These are phyloP conservation scores for Dolomedes plantarius DNA, from an alignment of 2,888 invertebrate genomes.

Conservation along the genomic window DNA sequence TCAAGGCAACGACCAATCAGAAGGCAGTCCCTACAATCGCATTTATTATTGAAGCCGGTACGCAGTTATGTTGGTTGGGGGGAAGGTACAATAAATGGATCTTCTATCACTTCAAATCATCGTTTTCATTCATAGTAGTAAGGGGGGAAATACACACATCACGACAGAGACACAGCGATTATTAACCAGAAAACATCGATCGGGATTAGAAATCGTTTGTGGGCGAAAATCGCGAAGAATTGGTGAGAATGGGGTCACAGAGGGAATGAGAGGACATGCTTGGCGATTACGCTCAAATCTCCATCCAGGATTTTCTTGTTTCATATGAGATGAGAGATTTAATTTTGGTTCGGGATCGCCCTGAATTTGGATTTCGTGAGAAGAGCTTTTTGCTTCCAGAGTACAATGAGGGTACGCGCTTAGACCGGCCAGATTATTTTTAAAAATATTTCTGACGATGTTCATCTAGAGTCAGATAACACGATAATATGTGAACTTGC, in stretches of 20 bases:
- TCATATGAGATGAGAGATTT: background rate
- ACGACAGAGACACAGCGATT: slow-evolving; percentile 44
- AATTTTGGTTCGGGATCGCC: slow-evolving; percentile 1
- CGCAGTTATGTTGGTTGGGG: slow-evolving; percentile 35
- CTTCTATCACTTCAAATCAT: slow-evolving; percentile 68
- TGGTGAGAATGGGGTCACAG: slow-evolving; percentile 59
- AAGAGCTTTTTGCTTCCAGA: slow-evolving; percentile 29
- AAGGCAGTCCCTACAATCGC: slow-evolving; percentile 36
- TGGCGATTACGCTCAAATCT: slow-evolving; percentile 28
- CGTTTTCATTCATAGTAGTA: slow-evolving; percentile 59
- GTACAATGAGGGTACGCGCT: no score
- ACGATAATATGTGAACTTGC: no score
- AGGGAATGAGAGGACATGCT: slow-evolving; percentile 49
- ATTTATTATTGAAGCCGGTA: slow-evolving; percentile 61
- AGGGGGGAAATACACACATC: slow-evolving; percentile 54
- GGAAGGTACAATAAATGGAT: slow-evolving; percentile 56
- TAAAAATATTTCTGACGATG: no score
- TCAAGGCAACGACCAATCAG: slow-evolving; percentile 39
- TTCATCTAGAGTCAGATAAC: no score
- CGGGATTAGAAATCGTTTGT: slow-evolving; percentile 42
- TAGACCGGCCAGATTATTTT: no score
- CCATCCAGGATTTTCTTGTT: background rate
- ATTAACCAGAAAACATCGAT: slow-evolving; percentile 48
- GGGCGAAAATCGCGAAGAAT: slow-evolving; percentile 64
- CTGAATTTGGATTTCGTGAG: slow-evolving; percentile 50